phyloP scores from a whole-genome alignment of 2,797 vertebrate species.

The Smutsia gigantea region DNA sequence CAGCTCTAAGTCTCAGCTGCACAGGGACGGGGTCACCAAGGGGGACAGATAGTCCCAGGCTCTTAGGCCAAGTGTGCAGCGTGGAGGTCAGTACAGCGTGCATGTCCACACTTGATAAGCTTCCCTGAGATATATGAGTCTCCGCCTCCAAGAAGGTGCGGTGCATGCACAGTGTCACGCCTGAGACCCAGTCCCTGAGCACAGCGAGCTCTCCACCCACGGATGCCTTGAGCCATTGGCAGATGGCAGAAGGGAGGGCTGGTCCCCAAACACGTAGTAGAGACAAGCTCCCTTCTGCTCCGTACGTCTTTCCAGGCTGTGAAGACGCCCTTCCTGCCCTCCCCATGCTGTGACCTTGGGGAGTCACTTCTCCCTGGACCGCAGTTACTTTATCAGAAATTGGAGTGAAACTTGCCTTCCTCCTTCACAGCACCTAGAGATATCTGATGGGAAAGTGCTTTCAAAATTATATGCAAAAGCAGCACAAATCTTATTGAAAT shows the following conservation, averaged over 20 bases:
- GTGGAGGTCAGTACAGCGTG: too few species aligned
- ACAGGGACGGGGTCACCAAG: too few species aligned
- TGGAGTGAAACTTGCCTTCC: not conserved
- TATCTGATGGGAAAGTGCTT: not conserved
- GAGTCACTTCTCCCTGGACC: not conserved
- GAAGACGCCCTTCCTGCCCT: not conserved
- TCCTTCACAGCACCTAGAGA: not conserved
- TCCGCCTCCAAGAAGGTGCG: not conserved
- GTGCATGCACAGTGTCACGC: rapidly evolving
- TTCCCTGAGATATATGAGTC: not conserved
- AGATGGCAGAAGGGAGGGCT: not conserved
- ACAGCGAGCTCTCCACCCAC: not conserved
- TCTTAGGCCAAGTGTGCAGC: too few species aligned
- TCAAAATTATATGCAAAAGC: not conserved
- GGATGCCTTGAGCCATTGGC: not conserved
- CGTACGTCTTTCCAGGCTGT: not conserved
- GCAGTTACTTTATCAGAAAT: not conserved
- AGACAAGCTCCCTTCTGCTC: not conserved
- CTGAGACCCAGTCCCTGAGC: not conserved
- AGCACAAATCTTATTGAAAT: not conserved
- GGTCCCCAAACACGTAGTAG: too few species aligned
- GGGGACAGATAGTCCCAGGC: too few species aligned
- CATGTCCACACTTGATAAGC: too few species aligned
- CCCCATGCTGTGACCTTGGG: rapidly evolving
- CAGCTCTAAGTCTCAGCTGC: too few species aligned